Evolutionary conservation across 2,888 invertebrate genomes (phyloP).

Genomic region (Perithous albicinctus): DNA sequence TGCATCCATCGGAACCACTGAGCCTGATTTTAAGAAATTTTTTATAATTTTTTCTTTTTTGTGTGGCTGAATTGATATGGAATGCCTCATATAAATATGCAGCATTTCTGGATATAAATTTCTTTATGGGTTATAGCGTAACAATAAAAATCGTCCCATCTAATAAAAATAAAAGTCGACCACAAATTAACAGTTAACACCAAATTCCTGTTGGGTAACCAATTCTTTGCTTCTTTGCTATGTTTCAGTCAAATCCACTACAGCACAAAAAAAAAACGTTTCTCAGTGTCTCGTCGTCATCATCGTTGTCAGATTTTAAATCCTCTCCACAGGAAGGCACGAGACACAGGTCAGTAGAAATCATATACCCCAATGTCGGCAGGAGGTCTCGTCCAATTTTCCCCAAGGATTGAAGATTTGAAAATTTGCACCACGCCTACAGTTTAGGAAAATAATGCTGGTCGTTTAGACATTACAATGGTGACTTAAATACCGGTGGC

Average conservation of each 20-base stretch:
- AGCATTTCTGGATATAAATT: too few relatives aligned
- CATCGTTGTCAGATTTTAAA: slow-evolving; percentile 11
- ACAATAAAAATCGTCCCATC: too few relatives aligned
- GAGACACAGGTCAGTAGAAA: slow-evolving; percentile 40
- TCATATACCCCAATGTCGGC: slow-evolving; percentile 13
- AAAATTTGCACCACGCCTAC: slow-evolving; percentile 77
- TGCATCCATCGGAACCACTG: too few relatives aligned
- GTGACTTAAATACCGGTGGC: slow-evolving; percentile 72
- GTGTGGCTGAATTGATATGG: too few relatives aligned
- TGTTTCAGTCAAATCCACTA: background rate
- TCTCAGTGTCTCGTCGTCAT: background rate
- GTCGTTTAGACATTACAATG: slow-evolving; percentile 79
- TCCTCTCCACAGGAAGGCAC: slow-evolving; percentile 13
- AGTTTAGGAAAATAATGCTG: slow-evolving; percentile 81
- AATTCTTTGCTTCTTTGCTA: too few relatives aligned
- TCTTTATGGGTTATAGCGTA: too few relatives aligned
- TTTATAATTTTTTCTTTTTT: too few relatives aligned
- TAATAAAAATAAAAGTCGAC: too few relatives aligned
- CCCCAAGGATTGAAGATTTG: slow-evolving; percentile 36
- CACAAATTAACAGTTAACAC: too few relatives aligned
- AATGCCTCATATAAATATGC: too few relatives aligned
- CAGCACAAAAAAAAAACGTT: background rate
- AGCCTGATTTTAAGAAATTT: too few relatives aligned
- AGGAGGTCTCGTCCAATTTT: slow-evolving; percentile 18
- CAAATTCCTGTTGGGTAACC: too few relatives aligned